Percentiles rank a stretch among this genome's conserved stretches.
phyloP scores from a whole-genome alignment of 2,113 vertebrate genomes.

The Barnardius zonarius region DNA sequence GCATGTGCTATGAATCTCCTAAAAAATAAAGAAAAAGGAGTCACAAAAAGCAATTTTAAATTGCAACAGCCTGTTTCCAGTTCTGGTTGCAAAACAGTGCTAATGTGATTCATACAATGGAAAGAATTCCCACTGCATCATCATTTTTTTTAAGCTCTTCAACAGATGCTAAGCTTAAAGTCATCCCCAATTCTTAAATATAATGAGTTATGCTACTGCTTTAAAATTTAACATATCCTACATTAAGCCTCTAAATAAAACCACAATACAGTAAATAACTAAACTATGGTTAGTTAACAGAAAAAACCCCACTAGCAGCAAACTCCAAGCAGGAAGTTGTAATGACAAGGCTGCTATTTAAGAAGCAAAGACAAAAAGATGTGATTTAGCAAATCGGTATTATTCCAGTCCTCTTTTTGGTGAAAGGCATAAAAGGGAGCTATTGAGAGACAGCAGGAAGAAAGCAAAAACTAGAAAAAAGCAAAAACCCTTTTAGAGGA shows the following conservation, averaged over 20 bases:
- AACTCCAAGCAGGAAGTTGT: neutral
- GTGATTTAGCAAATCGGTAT: neutral
- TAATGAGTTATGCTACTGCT: neutral
- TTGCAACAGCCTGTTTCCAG: neutral
- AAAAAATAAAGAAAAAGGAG: neutral
- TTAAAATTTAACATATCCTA: neutral
- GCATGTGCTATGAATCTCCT: neutral
- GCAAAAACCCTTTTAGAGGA: neutral
- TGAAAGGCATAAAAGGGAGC: neutral
- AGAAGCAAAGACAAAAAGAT: neutral
- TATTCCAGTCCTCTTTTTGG: neutral
- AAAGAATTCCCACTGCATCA: conserved; percentile 3
- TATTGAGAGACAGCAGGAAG: neutral
- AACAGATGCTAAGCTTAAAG: neutral
- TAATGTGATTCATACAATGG: neutral
- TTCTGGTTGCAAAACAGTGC: neutral
- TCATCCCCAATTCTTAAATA: neutral
- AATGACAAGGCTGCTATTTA: neutral
- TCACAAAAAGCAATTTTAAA: neutral
- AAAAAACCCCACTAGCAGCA: neutral
- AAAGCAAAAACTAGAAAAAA: neutral
- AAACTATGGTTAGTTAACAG: neutral
- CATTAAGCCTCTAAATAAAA: neutral
- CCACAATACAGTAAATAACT: neutral
- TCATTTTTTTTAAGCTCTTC: neutral